Conservation (phyloP, 1,140 invertebrate species). For the Drosophila guanche region DNA sequence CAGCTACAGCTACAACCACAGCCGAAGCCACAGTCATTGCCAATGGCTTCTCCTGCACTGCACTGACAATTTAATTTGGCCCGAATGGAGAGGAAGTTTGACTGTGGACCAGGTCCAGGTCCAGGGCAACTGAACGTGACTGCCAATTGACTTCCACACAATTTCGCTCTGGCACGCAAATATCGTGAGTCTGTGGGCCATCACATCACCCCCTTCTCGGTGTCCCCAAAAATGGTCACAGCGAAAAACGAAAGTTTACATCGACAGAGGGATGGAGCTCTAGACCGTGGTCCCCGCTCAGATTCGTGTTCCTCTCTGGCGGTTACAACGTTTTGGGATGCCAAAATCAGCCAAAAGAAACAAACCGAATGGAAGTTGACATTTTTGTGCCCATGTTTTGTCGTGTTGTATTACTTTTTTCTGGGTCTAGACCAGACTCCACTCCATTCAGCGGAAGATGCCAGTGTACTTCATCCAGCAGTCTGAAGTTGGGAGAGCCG, state of each 20-base stretch:
- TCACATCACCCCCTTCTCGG: too few species aligned
- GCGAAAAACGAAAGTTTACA: slow-evolving; percentile 68
- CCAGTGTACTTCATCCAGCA: background rate
- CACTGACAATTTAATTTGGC: slow-evolving; percentile 77
- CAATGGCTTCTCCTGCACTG: background rate
- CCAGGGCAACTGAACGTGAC: slow-evolving; percentile 64
- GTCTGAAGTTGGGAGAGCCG: slow-evolving; percentile 32
- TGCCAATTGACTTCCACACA: slow-evolving; percentile 81
- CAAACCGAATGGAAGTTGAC: slow-evolving; percentile 48
- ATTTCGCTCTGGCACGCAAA: slow-evolving; percentile 75
- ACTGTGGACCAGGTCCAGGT: slow-evolving; percentile 19
- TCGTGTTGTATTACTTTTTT: slow-evolving; percentile 32
- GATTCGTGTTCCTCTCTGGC: slow-evolving; percentile 53
- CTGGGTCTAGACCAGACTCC: slow-evolving; percentile 9
- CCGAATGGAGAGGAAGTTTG: slow-evolving; percentile 37
- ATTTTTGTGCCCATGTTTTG: slow-evolving; percentile 65
- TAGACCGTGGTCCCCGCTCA: slow-evolving; percentile 2
- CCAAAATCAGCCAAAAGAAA: slow-evolving; percentile 33
- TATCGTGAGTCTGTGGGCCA: slow-evolving; percentile 63
- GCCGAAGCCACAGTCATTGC: background rate
- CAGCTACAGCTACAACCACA: background rate
- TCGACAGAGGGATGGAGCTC: slow-evolving; percentile 33
- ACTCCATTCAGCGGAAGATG: slow-evolving; percentile 12
- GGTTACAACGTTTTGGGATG: slow-evolving; percentile 60
- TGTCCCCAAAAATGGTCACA: slow-evolving; percentile 47